Evolutionary conservation across 2,888 invertebrate genomes (phyloP), one percentile per base, ranked within the genome.

Genomic region (Platynereis dumerilii): DNA sequence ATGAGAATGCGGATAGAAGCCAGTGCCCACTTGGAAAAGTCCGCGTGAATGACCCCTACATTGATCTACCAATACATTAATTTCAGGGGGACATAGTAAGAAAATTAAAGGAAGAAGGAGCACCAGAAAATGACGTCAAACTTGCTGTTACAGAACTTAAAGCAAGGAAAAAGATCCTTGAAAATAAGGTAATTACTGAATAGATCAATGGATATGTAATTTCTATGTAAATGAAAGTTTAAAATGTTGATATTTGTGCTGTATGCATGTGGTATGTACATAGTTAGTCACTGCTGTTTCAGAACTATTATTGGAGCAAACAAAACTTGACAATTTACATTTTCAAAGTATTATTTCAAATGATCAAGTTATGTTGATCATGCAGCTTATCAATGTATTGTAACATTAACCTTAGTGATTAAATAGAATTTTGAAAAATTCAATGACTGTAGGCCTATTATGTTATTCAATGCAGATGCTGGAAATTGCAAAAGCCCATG

Each of bases 101-200:
- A 29, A 88, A 91, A 76, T 85, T 99, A 26, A 99, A 99, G 85
- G 88, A 89, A 39, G 88, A 90, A 72, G 92, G 92, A 60, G 96
- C 96, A 0, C 90, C 94, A 1, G 95, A 94, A 83, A 86, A 96
- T 65, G 98, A 98, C 80, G 85, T 98, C 0, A 96, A 96, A 83
- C 92, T 91, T 80, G 98, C 97, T 12, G 94, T 99, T 0, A 91
- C 92, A 20, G 96, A 98, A 81, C 86, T 99, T 58, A 98, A 97
- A 82, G 82, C 89, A 0, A 88, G 95, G 12, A 98, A 98, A 83
- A 96, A 96, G 83, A 76, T 90, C 0, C 85, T 98, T 24, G 97
- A 98, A 84, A 96, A 97, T 72, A 95, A 92, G 75, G 86, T 85
- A 72, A 45, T 44, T 24, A 55, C 27, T 5, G n/a, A n/a, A n/a